These are phyloP conservation scores for Euschistus heros DNA, from an alignment of 1,140 invertebrate species.

Conservation along the genomic window DNA sequence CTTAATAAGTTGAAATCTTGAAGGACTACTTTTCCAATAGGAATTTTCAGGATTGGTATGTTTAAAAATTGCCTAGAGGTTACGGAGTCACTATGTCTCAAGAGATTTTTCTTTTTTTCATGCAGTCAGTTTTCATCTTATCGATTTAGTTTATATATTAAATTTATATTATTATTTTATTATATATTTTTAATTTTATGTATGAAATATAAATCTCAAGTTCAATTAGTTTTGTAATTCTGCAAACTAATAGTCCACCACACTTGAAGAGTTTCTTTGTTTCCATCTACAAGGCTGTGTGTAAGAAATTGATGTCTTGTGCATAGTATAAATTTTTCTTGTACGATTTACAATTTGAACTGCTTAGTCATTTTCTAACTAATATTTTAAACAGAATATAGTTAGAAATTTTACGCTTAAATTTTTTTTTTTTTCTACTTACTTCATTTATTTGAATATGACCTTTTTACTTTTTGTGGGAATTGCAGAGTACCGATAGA, in stretches of 20 bases:
- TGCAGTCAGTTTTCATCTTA: not conserved
- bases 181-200: not conserved
- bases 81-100: not conserved
- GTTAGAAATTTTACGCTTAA: conserved; percentile 1
- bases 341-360: conserved; percentile 2
- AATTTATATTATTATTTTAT: not conserved
- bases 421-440: no score
- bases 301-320: conserved; percentile 9
- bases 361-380: not conserved
- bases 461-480: not conserved
- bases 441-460: not conserved
- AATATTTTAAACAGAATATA: not conserved
- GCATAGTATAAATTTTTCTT: conserved; percentile 14
- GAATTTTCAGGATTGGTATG: no score
- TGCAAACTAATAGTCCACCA: conserved; percentile 11
- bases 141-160: not conserved
- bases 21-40: no score
- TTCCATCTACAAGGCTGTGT: conserved; percentile 10
- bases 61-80: not conserved
- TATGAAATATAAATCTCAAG: not conserved
- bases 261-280: not conserved
- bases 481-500: conserved; percentile 11
- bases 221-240: not conserved
- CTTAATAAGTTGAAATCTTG: no score
- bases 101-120: not conserved